phyloP scores from a whole-genome alignment of 2,888 invertebrate species.

The Nephrotoma guestfalica region DNA sequence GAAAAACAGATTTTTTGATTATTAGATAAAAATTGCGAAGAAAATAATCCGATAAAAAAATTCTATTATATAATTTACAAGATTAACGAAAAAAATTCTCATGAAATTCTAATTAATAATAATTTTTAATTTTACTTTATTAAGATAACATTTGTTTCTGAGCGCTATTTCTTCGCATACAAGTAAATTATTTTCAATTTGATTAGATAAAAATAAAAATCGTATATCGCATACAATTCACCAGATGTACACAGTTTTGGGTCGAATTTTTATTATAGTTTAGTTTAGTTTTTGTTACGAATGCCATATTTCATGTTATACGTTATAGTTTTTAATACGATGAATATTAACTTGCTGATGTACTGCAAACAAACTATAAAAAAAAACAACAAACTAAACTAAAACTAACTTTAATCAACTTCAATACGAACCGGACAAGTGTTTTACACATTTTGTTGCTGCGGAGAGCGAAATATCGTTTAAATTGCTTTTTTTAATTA shows the following conservation, averaged over 20 bases:
- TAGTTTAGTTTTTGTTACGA: background rate
- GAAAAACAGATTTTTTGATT: background rate
- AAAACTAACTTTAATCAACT: background rate
- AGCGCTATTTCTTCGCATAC: background rate
- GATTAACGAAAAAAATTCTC: background rate
- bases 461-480: background rate
- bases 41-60: background rate
- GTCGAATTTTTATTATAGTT: background rate
- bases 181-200: background rate
- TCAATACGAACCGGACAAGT: background rate
- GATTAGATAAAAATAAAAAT: background rate
- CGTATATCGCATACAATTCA: background rate
- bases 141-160: background rate
- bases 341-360: background rate
- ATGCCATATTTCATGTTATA: background rate
- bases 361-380: background rate
- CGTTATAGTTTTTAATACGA: background rate
- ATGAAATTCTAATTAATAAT: background rate
- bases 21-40: background rate
- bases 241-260: background rate
- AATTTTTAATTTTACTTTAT: background rate
- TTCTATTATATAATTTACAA: background rate
- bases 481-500: background rate
- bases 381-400: background rate
- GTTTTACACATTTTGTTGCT: background rate